Base-by-base conservation (phyloP, 2,113 vertebrate species). In the Zapus hudsonius region DNA sequence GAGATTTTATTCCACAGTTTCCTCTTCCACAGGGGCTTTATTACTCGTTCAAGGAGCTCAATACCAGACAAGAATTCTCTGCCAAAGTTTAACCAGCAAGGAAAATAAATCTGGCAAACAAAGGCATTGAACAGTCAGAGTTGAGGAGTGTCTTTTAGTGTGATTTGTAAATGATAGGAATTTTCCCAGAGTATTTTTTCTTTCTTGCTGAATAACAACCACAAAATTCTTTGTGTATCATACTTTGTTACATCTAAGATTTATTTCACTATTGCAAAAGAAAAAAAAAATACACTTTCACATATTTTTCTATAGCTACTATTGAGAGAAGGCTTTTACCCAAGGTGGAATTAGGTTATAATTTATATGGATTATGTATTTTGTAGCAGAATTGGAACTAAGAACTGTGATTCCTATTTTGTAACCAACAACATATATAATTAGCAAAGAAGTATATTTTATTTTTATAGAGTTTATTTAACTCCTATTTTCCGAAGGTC, bases 51-150 rank as follows among this genome's bases (percentile, higher is more conserved):
- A 95, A 84, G 55, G 20, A 91, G 69, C 74, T 89, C 84, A 91
- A 40, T 74, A 78, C 36, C 40, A 96, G 85, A 90, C 64, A 92
- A 70, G 79, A 79, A 87, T 96, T 85, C 85, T 92, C 57, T 87
- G 55, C 61, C 81, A 96, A 96, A 95, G 84, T 33, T 70, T 95
- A 73, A 92, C 57, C 90, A 90, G 93, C 84, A 89, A 95, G 79
- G 94, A 93, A 89, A 96, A 96, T 95, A 91, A 97, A 96, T 40
- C 31, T 67, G 22, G 83, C 85, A 74, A 96, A 96, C 79, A 96
- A 95, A 96, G 76, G 23, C 76, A 96, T 95, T 95, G 96, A 95
- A 85, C 9, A 94, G 86, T 95, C 59, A 13, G 83, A 95, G 95
- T 2, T 42, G 61, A 87, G 57, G 89, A n/a, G n/a, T n/a, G 81